phyloP scores from a whole-genome alignment of 2,888 invertebrate species.

The Euplexia lucipara region DNA sequence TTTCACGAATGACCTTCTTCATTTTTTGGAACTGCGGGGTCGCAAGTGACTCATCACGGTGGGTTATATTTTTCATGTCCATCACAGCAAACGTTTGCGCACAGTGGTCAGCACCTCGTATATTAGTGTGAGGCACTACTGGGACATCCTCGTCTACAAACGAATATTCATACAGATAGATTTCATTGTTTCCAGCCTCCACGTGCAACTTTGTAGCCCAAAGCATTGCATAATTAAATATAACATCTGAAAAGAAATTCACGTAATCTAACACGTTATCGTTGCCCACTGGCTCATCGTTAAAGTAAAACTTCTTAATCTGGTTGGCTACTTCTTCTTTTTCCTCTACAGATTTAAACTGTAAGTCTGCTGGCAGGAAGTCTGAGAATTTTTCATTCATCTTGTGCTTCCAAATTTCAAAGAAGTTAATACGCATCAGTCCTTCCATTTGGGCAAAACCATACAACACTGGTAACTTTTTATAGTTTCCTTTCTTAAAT shows the following conservation, averaged over 20 bases:
- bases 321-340: constrained; percentile 65
- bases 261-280: constrained; percentile 66
- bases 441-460: constrained; percentile 79
- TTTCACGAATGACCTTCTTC: constrained; percentile 61
- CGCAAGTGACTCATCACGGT: neutral
- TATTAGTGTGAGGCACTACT: constrained; percentile 61
- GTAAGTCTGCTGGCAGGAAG: constrained; percentile 77
- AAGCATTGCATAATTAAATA: constrained; percentile 66
- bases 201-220: constrained; percentile 67
- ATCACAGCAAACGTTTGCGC: constrained; percentile 68
- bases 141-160: constrained; percentile 68
- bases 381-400: constrained; percentile 79
- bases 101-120: constrained; percentile 69
- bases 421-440: constrained; percentile 64
- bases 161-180: constrained; percentile 76
- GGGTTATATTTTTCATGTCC: constrained; percentile 37
- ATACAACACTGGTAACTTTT: constrained; percentile 72
- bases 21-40: constrained; percentile 62
- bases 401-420: constrained; percentile 67
- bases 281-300: constrained; percentile 60
- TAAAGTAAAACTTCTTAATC: constrained; percentile 74
- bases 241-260: constrained; percentile 70
- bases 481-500: constrained; percentile 65
- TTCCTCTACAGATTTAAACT: constrained; percentile 66
- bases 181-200: constrained; percentile 70